Percentiles rank a stretch among this genome's conserved stretches.
phyloP scores from a whole-genome alignment of 2,888 invertebrate species.

The Cylindroiulus punctatus region DNA sequence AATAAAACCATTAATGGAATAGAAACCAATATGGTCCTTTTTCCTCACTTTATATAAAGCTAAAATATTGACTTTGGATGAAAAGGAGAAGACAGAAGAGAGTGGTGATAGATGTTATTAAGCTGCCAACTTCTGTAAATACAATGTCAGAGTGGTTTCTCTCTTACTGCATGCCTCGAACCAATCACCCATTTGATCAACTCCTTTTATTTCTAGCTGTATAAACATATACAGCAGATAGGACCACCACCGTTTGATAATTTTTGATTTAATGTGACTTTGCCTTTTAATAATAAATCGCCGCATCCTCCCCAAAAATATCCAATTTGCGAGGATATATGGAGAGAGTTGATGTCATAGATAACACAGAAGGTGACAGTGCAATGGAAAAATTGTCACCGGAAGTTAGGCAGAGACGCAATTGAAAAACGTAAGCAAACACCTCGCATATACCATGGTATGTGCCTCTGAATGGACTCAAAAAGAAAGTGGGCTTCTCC shows the following conservation, averaged over 20 bases:
- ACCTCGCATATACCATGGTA: too few relatives aligned
- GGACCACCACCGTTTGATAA: conserved; percentile 30
- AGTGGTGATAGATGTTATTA: conserved; percentile 43
- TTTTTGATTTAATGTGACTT: conserved; percentile 29
- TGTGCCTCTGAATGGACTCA: too few relatives aligned
- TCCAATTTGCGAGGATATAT: neutral
- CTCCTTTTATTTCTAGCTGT: conserved; percentile 44
- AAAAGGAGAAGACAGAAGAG: conserved; percentile 42
- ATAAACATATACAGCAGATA: conserved; percentile 26
- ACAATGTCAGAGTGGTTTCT: neutral
- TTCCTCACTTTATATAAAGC: conserved; percentile 27
- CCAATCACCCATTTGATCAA: conserved; percentile 41
- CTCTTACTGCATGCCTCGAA: neutral
- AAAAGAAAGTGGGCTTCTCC: too few relatives aligned
- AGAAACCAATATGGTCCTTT: conserved; percentile 43
- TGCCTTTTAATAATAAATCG: conserved; percentile 43
- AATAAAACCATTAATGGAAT: conserved; percentile 42
- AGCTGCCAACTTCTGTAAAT: conserved; percentile 43
- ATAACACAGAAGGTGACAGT: too few relatives aligned
- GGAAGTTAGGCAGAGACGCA: too few relatives aligned
- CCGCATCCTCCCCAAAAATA: neutral
- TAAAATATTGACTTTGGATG: conserved; percentile 47
- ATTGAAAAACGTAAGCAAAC: too few relatives aligned
- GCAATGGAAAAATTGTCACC: too few relatives aligned
- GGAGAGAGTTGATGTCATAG: too few relatives aligned